phyloP scores from a whole-genome alignment of 2,888 invertebrate genomes.

The Shargacucullia verbasci region DNA sequence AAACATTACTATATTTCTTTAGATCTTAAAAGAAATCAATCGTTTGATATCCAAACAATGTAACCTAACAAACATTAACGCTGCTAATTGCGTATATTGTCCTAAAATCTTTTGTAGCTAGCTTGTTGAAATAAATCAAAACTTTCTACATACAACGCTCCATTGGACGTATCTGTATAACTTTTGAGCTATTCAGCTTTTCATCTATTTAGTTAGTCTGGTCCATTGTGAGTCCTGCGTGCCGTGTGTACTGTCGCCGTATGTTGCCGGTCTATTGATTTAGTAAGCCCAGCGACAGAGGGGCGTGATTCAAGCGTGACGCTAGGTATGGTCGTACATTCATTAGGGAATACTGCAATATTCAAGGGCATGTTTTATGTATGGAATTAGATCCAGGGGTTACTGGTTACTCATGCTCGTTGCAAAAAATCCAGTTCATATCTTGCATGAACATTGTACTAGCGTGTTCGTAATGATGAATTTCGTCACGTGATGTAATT shows the following conservation, averaged over 20 bases:
- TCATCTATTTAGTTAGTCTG: slow-evolving; percentile 40
- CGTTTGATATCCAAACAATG: no score
- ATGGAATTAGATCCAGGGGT: slow-evolving; percentile 23
- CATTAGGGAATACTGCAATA: slow-evolving; percentile 56
- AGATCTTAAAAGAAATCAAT: no score
- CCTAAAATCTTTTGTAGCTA: slow-evolving; percentile 13
- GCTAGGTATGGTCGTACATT: slow-evolving; percentile 56
- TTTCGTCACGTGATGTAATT: slow-evolving; percentile 16
- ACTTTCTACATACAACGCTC: slow-evolving; percentile 26
- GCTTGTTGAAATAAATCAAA: slow-evolving; percentile 10
- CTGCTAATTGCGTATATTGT: slow-evolving; percentile 1
- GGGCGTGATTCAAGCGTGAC: slow-evolving; percentile 81
- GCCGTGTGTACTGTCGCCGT: slow-evolving; percentile 24
- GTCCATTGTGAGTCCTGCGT: slow-evolving; percentile 43
- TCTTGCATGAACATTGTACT: slow-evolving; percentile 4
- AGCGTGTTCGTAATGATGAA: slow-evolving; percentile 17
- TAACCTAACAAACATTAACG: not conserved
- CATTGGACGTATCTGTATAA: slow-evolving; percentile 26
- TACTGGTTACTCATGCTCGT: slow-evolving; percentile 24
- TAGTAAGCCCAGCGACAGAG: slow-evolving; percentile 73
- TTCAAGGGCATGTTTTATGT: slow-evolving; percentile 53
- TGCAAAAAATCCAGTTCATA: slow-evolving; percentile 29
- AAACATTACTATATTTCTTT: not conserved
- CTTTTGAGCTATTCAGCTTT: slow-evolving; percentile 34
- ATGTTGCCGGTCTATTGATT: slow-evolving; percentile 79